Evolutionary conservation across 1,140 invertebrate genomes (phyloP).

Genomic region (Micrasema longulum): DNA sequence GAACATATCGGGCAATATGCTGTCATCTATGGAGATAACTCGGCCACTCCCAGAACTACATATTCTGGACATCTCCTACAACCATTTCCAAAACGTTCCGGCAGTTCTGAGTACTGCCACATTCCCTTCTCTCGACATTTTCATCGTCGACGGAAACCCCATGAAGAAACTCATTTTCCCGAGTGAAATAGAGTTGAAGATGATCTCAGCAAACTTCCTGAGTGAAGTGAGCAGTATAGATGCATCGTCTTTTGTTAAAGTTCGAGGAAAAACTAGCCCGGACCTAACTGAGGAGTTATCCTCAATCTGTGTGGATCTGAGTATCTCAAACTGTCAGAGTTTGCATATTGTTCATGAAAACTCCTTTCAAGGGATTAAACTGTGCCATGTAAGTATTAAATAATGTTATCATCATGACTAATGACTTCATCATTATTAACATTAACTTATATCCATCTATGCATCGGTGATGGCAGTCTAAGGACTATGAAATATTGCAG

Average conservation of each 20-base stretch:
- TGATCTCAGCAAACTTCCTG: slow-evolving; percentile 63
- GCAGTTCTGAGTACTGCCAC: slow-evolving; percentile 59
- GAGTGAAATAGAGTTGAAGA: slow-evolving; percentile 61
- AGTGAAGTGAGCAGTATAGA: slow-evolving; percentile 58
- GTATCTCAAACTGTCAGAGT: slow-evolving; percentile 60
- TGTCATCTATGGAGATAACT: slow-evolving; percentile 59
- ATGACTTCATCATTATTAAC: too few species aligned
- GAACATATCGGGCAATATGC: slow-evolving; percentile 63
- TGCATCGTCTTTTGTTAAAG: slow-evolving; percentile 62
- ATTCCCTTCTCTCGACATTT: slow-evolving; percentile 61
- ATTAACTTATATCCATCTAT: too few species aligned
- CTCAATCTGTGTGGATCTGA: slow-evolving; percentile 59
- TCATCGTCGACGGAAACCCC: slow-evolving; percentile 64
- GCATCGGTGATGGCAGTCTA: too few species aligned
- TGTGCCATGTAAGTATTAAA: slow-evolving; percentile 62
- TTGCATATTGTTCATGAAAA: slow-evolving; percentile 60
- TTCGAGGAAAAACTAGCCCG: slow-evolving; percentile 56
- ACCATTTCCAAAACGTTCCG: slow-evolving; percentile 60
- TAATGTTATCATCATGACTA: too few species aligned
- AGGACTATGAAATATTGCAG: too few species aligned
- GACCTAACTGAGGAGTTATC: slow-evolving; percentile 29
- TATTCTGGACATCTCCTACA: slow-evolving; percentile 63
- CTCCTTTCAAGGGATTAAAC: slow-evolving; percentile 61
- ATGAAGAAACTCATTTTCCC: slow-evolving; percentile 63
- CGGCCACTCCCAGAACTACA: slow-evolving; percentile 60